These are phyloP conservation scores for Pinna nobilis DNA, from an alignment of 1,140 invertebrate species.

Conservation along the genomic window DNA sequence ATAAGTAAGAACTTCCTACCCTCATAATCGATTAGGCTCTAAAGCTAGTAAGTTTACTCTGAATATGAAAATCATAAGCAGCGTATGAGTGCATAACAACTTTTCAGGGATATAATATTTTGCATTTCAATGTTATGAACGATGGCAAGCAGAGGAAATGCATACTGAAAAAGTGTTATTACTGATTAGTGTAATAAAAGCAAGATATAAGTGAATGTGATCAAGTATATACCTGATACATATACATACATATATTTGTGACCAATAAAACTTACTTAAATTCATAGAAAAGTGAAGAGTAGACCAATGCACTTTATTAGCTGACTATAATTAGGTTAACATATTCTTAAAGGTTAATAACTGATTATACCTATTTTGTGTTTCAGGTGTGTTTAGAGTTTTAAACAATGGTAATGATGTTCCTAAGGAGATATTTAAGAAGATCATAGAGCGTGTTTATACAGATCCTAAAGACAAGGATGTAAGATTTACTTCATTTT, in stretches of 20 bases:
- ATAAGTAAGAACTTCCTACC: too few relatives aligned
- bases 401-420: conserved; percentile 40
- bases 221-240: neutral
- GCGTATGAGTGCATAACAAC: too few relatives aligned
- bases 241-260: neutral
- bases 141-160: too few relatives aligned
- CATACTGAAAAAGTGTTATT: too few relatives aligned
- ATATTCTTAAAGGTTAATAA: neutral
- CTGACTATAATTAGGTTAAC: neutral
- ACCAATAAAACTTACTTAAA: neutral
- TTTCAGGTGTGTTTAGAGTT: conserved; percentile 36
- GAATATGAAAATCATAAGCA: too few relatives aligned
- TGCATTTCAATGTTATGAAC: too few relatives aligned
- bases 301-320: neutral
- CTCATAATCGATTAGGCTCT: too few relatives aligned
- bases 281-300: neutral
- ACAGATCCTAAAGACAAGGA: conserved; percentile 50
- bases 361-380: neutral
- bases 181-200: too few relatives aligned
- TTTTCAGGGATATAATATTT: too few relatives aligned
- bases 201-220: neutral
- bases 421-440: conserved; percentile 37
- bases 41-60: too few relatives aligned
- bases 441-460: conserved; percentile 52
- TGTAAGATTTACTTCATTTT: conserved; percentile 34